Evolutionary conservation across 1,140 invertebrate genomes (phyloP).

Genomic region (Hylaeus volcanicus): DNA sequence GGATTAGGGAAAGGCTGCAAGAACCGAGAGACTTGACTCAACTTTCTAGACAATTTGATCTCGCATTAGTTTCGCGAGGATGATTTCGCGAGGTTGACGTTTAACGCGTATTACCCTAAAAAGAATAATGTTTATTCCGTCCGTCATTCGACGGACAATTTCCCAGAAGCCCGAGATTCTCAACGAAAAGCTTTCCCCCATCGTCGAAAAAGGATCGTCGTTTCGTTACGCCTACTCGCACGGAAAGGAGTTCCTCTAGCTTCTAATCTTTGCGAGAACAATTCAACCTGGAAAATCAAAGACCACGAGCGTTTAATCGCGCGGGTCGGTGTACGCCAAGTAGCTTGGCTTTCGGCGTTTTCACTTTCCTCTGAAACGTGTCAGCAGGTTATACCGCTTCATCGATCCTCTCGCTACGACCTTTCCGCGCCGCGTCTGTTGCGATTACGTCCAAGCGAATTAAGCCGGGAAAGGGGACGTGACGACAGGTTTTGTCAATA

Average conservation of each 20-base stretch:
- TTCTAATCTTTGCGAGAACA: not conserved
- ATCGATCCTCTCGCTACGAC: conserved; percentile 48
- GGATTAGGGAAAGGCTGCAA: no score
- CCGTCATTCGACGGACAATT: no score
- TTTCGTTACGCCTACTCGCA: no score
- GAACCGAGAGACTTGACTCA: no score
- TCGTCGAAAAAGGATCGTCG: no score
- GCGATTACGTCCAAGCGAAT: conserved; percentile 43
- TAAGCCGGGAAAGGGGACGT: conserved; percentile 39
- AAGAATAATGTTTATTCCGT: no score
- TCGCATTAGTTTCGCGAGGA: no score
- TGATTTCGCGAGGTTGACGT: no score
- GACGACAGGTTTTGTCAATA: conserved; percentile 20
- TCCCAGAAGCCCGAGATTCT: no score
- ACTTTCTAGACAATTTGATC: no score
- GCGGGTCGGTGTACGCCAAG: not conserved
- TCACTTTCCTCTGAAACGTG: conserved; percentile 51
- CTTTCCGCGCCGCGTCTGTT: conserved; percentile 27
- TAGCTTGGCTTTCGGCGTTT: conserved; percentile 52
- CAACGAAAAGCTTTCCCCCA: no score
- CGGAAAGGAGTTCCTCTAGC: not conserved
- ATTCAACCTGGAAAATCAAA: not conserved
- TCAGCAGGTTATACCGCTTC: conserved; percentile 48
- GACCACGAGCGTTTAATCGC: not conserved
- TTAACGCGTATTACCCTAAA: no score